Evolutionary conservation across 2,113 vertebrate genomes (phyloP), one percentile per base, ranked within the genome.

Genomic region (Lates calcarifer): DNA sequence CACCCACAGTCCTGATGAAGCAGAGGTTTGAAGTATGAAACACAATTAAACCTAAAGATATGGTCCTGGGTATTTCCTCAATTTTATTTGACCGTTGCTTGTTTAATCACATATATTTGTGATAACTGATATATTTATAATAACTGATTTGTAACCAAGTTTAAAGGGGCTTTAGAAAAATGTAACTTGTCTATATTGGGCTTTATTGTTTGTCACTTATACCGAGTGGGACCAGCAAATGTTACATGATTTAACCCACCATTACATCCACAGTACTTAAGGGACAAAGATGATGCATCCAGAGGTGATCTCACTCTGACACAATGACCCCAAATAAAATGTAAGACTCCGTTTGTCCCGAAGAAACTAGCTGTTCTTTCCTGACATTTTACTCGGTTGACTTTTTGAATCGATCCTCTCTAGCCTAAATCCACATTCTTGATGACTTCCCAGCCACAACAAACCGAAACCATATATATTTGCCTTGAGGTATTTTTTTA

Each of bases 131-230:
- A 51, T n/a, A n/a, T n/a, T n/a, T n/a, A n/a, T n/a, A 51, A n/a
- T n/a, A 51, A 20, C 3, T 51, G 22, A 43, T 17, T 43, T 43
- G 41, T 17, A 15, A 15, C 3, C 13, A 43, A 43, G 15, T 43
- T 17, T 47, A 6, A 18, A 20, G 43, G 14, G 14, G n/a, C 2
- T 51, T n/a, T 11, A 20, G 20, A 18, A 1, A 57, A 49, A 53
- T 66, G 12, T 43, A 64, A 71, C 37, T 62, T 74, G 15, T 8
- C 18, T 73, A 35, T 49, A 63, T 51, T 5, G 56, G 15, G 14
- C 24, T 74, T 47, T 55, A 22, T n/a, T 10, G 10, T 51, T n/a
- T n/a, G 43, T 45, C 17, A 15, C 17, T 41, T 2, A 2, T 13
- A 51, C 26, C n/a, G 5, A 10, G 4, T 3, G 43, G 22, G 35